Conservation (phyloP, 2,888 invertebrate genomes). For the Ochlodes sylvanus region DNA sequence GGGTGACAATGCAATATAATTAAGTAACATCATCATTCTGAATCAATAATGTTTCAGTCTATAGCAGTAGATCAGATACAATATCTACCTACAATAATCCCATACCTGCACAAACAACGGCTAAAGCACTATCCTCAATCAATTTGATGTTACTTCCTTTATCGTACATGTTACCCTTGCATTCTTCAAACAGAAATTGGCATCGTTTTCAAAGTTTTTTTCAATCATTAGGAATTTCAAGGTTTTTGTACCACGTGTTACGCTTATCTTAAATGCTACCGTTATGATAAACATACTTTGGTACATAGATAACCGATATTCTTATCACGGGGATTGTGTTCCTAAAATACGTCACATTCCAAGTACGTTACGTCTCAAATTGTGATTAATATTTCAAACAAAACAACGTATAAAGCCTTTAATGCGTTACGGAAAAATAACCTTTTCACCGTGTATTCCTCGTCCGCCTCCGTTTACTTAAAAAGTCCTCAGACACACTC, state of each 20-base stretch:
- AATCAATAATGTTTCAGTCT: too few species aligned
- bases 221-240: background rate
- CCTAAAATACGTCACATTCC: background rate
- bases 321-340: background rate
- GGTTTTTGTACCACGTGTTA: background rate
- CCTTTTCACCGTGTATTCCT: slow-evolving; percentile 39
- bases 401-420: background rate
- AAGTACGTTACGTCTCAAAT: background rate
- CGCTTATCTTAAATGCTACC: background rate
- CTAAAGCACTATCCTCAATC: too few species aligned
- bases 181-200: too few species aligned
- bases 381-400: background rate
- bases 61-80: too few species aligned
- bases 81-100: background rate
- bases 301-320: background rate
- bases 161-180: too few species aligned
- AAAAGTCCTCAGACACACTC: slow-evolving; percentile 39
- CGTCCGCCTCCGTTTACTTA: slow-evolving; percentile 50
- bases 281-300: slow-evolving; percentile 6
- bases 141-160: too few species aligned
- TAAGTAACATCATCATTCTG: too few species aligned
- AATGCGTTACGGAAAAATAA: background rate
- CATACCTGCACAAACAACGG: background rate
- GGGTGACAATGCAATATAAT: too few species aligned
- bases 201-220: background rate